A percentile compares a stretch with the other conserved stretches of the same genome.
These are phyloP conservation scores for Enoplosus armatus DNA, from an alignment of 2,797 vertebrate genomes.

Conservation along the genomic window DNA sequence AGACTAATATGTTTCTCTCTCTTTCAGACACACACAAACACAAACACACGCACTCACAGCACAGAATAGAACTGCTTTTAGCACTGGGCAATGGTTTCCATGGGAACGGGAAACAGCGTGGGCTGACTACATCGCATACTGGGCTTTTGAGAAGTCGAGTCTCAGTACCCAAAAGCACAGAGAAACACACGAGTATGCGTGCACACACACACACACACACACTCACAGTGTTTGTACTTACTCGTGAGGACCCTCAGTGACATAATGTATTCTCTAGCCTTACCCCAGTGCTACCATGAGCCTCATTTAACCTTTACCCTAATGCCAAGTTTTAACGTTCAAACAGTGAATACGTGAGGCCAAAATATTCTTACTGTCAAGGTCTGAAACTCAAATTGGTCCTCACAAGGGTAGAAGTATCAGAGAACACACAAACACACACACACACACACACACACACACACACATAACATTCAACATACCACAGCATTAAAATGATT, in stretches of 20 bases:
- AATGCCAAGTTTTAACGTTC: not conserved
- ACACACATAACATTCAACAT: no score
- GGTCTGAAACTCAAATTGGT: constrained; percentile 3
- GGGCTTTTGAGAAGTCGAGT: constrained; percentile 81
- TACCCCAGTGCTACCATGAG: not conserved
- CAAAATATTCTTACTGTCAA: constrained; percentile 1
- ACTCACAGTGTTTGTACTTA: constrained; percentile 13
- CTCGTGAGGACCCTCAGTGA: constrained; percentile 26
- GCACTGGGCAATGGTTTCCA: constrained; percentile 83
- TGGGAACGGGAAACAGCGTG: constrained; percentile 84
- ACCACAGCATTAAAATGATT: constrained; percentile 7
- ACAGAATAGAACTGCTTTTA: constrained; percentile 76
- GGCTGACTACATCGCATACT: constrained; percentile 82
- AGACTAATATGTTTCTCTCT: constrained; percentile 38
- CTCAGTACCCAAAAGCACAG: constrained; percentile 63
- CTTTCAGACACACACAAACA: constrained; percentile 52
- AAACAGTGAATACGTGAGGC: not conserved
- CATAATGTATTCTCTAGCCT: not conserved
- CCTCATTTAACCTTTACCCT: not conserved
- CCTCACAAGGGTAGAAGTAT: not conserved
- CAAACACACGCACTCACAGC: constrained; percentile 48
- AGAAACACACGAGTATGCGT: constrained; percentile 22
- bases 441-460: constrained; percentile 8
- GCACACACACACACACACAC: constrained; percentile 7
- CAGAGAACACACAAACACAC: constrained; percentile 8